A percentile compares a stretch with the other conserved stretches of the same genome.
Evolutionary conservation across 64 coral and sea anemone genomes (phyloP).

Genomic region (Stichodactyla helianthus): DNA sequence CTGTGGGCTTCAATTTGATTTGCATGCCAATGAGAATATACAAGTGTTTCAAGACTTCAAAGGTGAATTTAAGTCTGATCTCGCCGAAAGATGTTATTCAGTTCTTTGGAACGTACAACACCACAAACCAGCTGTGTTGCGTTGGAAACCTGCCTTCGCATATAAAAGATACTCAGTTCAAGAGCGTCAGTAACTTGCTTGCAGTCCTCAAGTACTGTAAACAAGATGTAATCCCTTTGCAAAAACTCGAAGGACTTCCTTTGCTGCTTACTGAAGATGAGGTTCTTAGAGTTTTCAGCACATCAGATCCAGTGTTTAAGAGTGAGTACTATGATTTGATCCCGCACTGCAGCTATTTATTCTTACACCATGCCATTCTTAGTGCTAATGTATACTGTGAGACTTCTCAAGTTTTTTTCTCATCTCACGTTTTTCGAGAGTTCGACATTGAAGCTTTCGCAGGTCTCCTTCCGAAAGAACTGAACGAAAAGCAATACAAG

Average conservation of each 20-base stretch:
- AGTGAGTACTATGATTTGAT: conserved; percentile 14
- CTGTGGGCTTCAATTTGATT: not conserved
- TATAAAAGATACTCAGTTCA: conserved; percentile 40
- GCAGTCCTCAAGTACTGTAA: conserved; percentile 58
- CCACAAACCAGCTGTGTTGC: not conserved
- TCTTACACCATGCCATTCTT: conserved; percentile 21
- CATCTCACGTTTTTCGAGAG: conserved; percentile 11
- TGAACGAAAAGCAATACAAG: not conserved
- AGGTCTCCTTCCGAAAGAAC: not conserved
- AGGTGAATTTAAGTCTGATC: not conserved
- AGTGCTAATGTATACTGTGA: not conserved
- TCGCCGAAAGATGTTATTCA: not conserved
- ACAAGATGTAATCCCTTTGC: not conserved
- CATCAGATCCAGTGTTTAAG: not conserved
- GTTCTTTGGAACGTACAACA: not conserved
- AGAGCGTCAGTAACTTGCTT: not conserved
- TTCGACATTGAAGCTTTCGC: conserved; percentile 37
- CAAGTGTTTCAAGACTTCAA: not conserved
- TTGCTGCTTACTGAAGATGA: conserved; percentile 42
- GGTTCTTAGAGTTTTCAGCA: conserved; percentile 9
- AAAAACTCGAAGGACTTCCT: conserved; percentile 59
- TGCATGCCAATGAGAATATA: not conserved
- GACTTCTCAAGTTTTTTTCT: too few species aligned
- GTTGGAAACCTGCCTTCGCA: conserved; percentile 17
- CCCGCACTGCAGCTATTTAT: not conserved